phyloP scores from a whole-genome alignment of 2,888 invertebrate genomes.

The Patella depressa region DNA sequence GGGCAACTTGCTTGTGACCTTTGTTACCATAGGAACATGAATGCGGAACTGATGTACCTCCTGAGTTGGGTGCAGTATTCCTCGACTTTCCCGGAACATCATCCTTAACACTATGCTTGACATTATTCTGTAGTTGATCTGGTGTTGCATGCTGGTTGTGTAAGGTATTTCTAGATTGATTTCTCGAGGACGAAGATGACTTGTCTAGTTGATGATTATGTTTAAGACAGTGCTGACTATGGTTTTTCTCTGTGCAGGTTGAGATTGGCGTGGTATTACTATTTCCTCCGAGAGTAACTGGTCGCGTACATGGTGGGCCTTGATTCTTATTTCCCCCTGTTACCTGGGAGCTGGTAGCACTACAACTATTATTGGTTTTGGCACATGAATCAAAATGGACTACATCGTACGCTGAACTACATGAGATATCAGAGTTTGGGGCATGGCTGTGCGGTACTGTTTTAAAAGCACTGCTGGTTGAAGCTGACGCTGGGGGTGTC shows the following conservation, averaged over 20 bases:
- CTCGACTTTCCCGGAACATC: not conserved
- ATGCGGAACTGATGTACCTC: conserved; percentile 15
- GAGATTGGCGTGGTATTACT: conserved; percentile 48
- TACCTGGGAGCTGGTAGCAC: not conserved
- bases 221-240: conserved; percentile 56
- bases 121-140: not conserved
- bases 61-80: conserved; percentile 11
- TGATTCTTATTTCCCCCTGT: conserved; percentile 16
- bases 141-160: not conserved
- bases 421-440: conserved; percentile 39
- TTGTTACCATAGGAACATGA: conserved; percentile 33
- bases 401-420: conserved; percentile 28
- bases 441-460: conserved; percentile 41
- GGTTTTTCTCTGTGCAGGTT: conserved; percentile 35
- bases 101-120: conserved; percentile 1
- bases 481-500: conserved; percentile 31
- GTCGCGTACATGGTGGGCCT: conserved; percentile 56
- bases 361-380: conserved; percentile 36
- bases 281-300: conserved; percentile 61
- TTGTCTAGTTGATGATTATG: conserved; percentile 31
- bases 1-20: conserved; percentile 27
- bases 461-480: conserved; percentile 56
- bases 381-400: conserved; percentile 29
- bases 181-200: not conserved
- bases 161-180: not conserved